phyloP scores from a whole-genome alignment of 2,113 vertebrate species.

The Hylia prasina region DNA sequence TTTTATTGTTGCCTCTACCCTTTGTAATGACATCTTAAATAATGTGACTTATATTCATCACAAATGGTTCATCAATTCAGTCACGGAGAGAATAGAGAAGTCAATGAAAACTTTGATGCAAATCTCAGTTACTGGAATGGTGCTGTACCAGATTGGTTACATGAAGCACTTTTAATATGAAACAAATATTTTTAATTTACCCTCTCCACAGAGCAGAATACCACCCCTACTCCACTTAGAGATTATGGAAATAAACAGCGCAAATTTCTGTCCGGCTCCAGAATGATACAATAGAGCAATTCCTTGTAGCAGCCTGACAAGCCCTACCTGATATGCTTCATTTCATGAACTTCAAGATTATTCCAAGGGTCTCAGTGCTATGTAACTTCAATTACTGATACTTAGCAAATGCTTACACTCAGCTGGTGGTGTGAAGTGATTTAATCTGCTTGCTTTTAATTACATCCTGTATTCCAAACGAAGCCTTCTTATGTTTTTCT shows the following conservation, averaged over 20 bases:
- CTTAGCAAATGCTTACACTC: background rate
- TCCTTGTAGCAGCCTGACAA: background rate
- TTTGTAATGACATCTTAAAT: background rate
- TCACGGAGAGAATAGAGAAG: background rate
- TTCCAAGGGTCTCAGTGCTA: background rate
- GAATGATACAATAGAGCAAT: background rate
- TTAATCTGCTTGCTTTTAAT: background rate
- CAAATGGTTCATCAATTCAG: background rate
- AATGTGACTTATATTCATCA: background rate
- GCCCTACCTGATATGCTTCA: background rate
- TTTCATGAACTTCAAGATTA: background rate
- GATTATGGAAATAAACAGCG: background rate
- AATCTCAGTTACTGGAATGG: background rate
- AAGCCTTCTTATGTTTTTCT: background rate
- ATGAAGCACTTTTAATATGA: background rate
- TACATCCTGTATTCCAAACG: background rate
- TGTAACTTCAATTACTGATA: background rate
- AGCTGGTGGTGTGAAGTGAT: background rate
- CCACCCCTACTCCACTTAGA: background rate
- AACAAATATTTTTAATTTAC: background rate
- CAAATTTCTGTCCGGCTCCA: background rate
- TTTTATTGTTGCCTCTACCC: background rate
- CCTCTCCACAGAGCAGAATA: background rate
- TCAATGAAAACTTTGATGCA: background rate
- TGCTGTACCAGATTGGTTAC: background rate